Base-by-base conservation (phyloP, 2,113 vertebrate species). In the Trematomus loennbergii region DNA sequence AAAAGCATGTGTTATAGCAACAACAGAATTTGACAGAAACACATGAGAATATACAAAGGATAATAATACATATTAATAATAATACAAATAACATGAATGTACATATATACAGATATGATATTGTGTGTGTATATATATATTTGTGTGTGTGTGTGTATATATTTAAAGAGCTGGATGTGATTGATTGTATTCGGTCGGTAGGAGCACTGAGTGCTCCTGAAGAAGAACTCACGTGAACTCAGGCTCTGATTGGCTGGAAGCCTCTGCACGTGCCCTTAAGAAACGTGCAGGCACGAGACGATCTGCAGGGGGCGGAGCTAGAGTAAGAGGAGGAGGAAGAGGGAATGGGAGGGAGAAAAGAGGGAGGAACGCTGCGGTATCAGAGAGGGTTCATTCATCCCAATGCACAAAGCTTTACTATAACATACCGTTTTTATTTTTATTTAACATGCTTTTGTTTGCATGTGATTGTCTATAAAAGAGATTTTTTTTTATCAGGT, bases 201-300 rank as follows among this genome's bases (percentile, higher is more conserved):
- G n/a, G 40, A 12, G 8, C 2, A 29, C n/a, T n/a, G 10, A 7
- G 50, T 22, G 63, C 22, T 69, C 78, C 25, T 1, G 2, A 54
- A 16, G 49, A 75, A 60, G 71, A 65, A 62, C 54, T 83, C 89
- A 92, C 82, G 85, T 89, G 89, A 83, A 78, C 63, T 2, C 46
- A 1, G 9, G 25, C 43, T 22, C 68, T 74, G 71, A 91, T 89
- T 90, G 91, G 88, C 70, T 45, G 50, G 4, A 9, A 9, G 12
- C 20, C 15, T 1, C 58, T 1, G 86, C 92, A 93, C 91, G 91
- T 94, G 94, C 0, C 55, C 29, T 90, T 91, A 89, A 69, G 84
- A 89, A 89, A 92, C 68, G 81, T 72, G 75, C 13, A 6, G 1
- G 61, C 48, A 40, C 3, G 11, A 43, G 54, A 58, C 57, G 18